phyloP scores from a whole-genome alignment of 2,113 vertebrate genomes.

The Phocoena phocoena region DNA sequence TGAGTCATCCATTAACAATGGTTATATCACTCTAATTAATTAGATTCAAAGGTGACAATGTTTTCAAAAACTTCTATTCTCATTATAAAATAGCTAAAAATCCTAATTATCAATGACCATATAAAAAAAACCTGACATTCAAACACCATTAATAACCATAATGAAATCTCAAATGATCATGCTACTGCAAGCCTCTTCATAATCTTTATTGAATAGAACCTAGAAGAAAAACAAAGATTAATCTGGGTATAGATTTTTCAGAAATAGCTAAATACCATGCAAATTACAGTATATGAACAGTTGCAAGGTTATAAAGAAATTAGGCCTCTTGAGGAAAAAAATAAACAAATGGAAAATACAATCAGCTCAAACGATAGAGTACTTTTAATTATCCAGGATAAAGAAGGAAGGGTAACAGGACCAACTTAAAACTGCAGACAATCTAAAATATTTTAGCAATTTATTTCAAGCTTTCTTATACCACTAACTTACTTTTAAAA shows the following conservation, averaged over 20 bases:
- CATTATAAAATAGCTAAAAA: conserved; percentile 12
- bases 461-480: neutral
- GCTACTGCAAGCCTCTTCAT: neutral
- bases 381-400: neutral
- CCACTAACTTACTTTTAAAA: neutral
- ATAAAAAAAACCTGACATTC: neutral
- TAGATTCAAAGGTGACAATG: neutral
- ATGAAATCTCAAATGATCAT: neutral
- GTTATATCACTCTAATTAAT: neutral
- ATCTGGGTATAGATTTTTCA: neutral
- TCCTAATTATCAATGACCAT: neutral
- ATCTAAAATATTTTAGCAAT: neutral
- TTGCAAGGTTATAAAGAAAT: neutral
- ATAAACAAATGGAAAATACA: neutral
- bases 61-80: conserved; percentile 18
- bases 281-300: neutral
- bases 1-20: neutral
- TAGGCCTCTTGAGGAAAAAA: neutral
- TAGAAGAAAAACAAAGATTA: neutral
- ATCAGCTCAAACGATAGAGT: neutral
- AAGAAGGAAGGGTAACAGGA: neutral
- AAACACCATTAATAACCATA: neutral
- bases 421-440: neutral
- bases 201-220: neutral
- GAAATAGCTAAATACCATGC: neutral